Evolutionary conservation across 1,140 invertebrate species (phyloP).

Genomic region (Drosophila bocqueti): DNA sequence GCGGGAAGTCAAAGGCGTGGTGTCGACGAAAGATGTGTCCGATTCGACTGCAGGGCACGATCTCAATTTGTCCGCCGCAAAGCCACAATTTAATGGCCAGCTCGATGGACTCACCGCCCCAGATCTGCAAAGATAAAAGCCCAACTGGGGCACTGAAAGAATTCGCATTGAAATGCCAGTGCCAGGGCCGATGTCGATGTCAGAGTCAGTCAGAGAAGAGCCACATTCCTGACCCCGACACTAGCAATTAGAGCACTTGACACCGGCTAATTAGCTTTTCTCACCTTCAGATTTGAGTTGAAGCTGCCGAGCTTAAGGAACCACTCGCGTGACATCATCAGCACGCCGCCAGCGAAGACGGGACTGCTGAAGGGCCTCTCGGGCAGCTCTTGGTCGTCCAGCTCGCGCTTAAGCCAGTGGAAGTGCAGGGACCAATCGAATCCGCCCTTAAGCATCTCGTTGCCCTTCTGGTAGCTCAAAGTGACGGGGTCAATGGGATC

Average conservation of each 20-base stretch:
- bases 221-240: constrained; percentile 48
- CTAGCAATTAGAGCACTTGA: constrained; percentile 62
- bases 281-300: constrained; percentile 88
- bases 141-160: background rate
- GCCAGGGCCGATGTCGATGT: constrained; percentile 11
- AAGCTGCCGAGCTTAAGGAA: constrained; percentile 93
- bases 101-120: constrained; percentile 99
- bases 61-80: constrained; percentile 90
- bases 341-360: constrained; percentile 92
- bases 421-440: constrained; percentile 98
- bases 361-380: constrained; percentile 86
- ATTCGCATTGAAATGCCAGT: constrained; percentile 14
- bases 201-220: constrained; percentile 9
- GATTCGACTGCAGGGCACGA: constrained; percentile 93
- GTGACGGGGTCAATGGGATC: constrained; percentile 88
- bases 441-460: constrained; percentile 92
- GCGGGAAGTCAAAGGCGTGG: constrained; percentile 93
- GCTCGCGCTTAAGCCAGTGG: constrained; percentile 93
- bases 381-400: constrained; percentile 21
- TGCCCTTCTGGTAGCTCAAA: constrained; percentile 86
- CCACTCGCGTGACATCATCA: constrained; percentile 90
- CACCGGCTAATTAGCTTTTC: constrained; percentile 62
- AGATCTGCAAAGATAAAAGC: constrained; percentile 88
- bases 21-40: constrained; percentile 92
- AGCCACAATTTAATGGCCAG: constrained; percentile 96